phyloP scores from a whole-genome alignment of 2,113 vertebrate species.

The Nyctereutes procyonoides region DNA sequence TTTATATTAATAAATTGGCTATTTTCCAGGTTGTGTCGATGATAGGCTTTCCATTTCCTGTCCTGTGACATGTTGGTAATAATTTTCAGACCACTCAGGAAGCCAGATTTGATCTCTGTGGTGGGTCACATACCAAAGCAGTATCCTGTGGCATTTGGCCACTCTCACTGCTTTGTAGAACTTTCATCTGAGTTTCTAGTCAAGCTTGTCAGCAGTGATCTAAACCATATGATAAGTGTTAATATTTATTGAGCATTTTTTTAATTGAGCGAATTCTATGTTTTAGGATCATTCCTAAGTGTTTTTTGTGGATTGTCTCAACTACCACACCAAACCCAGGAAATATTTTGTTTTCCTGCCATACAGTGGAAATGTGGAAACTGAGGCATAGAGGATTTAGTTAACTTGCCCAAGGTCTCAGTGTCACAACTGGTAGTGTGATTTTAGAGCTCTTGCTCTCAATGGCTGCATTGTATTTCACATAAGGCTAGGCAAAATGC shows the following conservation, averaged over 20 bases:
- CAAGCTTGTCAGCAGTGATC: slow-evolving; percentile 12
- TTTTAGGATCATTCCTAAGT: not conserved
- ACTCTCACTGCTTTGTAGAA: slow-evolving; percentile 49
- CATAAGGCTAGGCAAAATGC: not conserved
- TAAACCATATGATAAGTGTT: not conserved
- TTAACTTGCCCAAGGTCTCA: not conserved
- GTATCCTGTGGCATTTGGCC: slow-evolving; percentile 60
- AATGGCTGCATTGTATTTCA: not conserved
- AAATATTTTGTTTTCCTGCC: not conserved
- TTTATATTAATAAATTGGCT: slow-evolving; percentile 58
- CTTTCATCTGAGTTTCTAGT: slow-evolving; percentile 56
- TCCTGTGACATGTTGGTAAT: slow-evolving; percentile 62
- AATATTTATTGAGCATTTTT: slow-evolving; percentile 20
- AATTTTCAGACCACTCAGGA: slow-evolving; percentile 63
- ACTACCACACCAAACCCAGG: not conserved
- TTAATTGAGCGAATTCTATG: not conserved
- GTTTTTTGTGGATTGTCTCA: not conserved
- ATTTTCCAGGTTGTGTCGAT: slow-evolving; percentile 57
- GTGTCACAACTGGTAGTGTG: not conserved
- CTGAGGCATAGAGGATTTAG: not conserved
- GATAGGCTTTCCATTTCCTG: slow-evolving; percentile 64
- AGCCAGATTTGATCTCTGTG: slow-evolving; percentile 72
- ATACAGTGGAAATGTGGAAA: not conserved
- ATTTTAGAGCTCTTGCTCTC: not conserved
- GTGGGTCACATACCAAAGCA: slow-evolving; percentile 59